Evolutionary conservation across 2,797 vertebrate genomes (phyloP).

Genomic region (Corythornis leucogaster): DNA sequence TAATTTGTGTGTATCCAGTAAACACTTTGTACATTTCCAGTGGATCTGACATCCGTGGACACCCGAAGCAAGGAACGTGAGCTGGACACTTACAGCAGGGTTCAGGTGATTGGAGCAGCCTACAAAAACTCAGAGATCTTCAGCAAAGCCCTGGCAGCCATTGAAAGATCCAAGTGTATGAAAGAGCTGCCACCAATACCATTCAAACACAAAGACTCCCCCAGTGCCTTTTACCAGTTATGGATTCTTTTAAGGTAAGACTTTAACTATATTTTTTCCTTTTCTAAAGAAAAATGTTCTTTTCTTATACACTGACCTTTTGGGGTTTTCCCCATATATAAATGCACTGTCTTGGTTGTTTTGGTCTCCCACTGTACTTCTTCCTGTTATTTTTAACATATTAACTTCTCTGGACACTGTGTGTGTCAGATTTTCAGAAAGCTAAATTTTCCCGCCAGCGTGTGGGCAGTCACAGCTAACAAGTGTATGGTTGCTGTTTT

Average conservation of each 20-base stretch:
- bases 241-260: conserved; percentile 89
- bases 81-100: conserved; percentile 88
- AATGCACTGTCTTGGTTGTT: neutral
- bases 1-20: neutral
- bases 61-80: conserved; percentile 90
- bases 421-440: neutral
- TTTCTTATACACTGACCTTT: neutral
- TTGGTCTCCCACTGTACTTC: neutral
- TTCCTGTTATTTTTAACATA: neutral
- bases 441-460: neutral
- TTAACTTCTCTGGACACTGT: neutral
- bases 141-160: conserved; percentile 78
- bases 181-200: conserved; percentile 83
- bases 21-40: conserved; percentile 73
- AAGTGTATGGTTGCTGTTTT: neutral
- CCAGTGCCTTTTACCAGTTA: conserved; percentile 82
- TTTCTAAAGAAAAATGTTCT: neutral
- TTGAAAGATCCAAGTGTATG: conserved; percentile 78
- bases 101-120: conserved; percentile 86
- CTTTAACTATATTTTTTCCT: accelerated
- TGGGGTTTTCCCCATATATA: accelerated
- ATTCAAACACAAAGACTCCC: conserved; percentile 91
- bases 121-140: conserved; percentile 87
- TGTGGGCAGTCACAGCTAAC: neutral
- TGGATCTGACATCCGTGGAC: conserved; percentile 96